Evolutionary conservation across 2,797 vertebrate species (phyloP).

Genomic region (Choloepus didactylus): DNA sequence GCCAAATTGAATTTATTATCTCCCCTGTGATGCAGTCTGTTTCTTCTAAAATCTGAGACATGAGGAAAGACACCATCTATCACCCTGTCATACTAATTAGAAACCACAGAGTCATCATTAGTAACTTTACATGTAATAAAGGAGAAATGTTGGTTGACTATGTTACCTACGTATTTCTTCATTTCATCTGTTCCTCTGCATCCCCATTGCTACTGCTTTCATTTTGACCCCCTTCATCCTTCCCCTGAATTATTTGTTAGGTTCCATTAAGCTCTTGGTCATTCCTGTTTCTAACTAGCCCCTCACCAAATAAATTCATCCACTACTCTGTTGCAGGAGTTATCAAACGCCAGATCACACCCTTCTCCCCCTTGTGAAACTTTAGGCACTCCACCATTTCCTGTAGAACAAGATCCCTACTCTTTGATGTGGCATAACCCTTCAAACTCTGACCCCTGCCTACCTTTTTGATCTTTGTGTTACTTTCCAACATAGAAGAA

Average conservation of each 20-base stretch:
- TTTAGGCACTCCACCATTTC: background rate
- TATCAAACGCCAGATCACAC: background rate
- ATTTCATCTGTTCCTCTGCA: background rate
- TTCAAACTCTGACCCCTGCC: background rate
- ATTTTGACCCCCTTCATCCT: background rate
- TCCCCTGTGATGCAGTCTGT: background rate
- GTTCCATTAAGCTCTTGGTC: background rate
- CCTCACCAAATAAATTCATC: background rate
- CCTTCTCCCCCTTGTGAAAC: background rate
- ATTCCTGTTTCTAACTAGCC: background rate
- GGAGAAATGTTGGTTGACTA: background rate
- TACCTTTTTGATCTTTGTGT: background rate
- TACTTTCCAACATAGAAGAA: background rate
- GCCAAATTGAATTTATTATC: background rate
- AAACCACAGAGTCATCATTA: background rate
- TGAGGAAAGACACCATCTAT: background rate
- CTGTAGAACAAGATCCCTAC: background rate
- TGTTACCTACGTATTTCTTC: background rate
- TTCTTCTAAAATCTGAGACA: background rate
- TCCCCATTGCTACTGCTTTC: background rate
- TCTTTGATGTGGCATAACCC: background rate
- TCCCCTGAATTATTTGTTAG: background rate
- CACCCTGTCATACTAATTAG: background rate
- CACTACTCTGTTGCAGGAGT: background rate
- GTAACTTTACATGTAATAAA: background rate